Evolutionary conservation across 2,797 vertebrate species (phyloP).

Genomic region (Smutsia gigantea): DNA sequence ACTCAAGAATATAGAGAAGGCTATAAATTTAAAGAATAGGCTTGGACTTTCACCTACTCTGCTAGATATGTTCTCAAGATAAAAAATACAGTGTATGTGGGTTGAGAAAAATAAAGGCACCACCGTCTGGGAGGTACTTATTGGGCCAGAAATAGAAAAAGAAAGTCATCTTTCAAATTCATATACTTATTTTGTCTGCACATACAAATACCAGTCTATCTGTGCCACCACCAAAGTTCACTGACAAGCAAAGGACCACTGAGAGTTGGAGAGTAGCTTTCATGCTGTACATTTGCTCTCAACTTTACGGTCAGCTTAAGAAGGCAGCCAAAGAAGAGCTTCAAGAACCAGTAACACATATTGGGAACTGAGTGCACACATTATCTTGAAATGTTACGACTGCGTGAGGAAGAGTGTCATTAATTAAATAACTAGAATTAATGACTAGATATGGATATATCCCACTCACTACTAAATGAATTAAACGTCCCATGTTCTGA

Average conservation of each 20-base stretch:
- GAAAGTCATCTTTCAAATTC: not conserved
- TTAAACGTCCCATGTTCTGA: not conserved
- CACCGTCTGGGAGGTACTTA: not conserved
- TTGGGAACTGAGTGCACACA: not conserved
- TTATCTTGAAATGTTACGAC: not conserved
- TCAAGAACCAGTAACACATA: not conserved
- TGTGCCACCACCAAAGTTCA: not conserved
- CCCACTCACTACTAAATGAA: not conserved
- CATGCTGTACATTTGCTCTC: not conserved
- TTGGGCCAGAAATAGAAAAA: not conserved
- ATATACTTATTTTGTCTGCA: not conserved
- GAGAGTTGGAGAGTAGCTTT: not conserved
- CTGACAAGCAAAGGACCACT: not conserved
- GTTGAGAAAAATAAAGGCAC: not conserved
- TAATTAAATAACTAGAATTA: not conserved
- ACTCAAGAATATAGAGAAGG: not conserved
- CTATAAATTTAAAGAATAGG: constrained; percentile 9
- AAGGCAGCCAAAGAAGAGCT: not conserved
- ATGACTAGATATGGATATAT: not conserved
- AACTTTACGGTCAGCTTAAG: not conserved
- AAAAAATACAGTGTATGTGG: not conserved
- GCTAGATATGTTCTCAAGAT: not conserved
- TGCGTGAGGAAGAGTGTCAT: not conserved
- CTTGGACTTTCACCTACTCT: not conserved
- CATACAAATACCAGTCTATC: not conserved